Evolutionary conservation across 2,113 vertebrate species (phyloP).

Genomic region (Leuciscus idus): DNA sequence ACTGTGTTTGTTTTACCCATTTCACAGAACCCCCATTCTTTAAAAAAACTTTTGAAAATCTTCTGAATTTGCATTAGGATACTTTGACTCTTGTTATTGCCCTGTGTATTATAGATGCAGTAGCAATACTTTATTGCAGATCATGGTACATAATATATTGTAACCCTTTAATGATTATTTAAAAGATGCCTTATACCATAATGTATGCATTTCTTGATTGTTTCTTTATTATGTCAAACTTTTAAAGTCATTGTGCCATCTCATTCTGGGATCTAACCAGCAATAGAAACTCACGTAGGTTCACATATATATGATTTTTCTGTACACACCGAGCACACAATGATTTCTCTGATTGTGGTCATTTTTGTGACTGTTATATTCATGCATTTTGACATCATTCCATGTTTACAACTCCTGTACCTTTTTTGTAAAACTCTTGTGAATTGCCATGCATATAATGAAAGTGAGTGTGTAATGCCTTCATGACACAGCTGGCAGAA

Average conservation of each 20-base stretch:
- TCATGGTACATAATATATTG: constrained; percentile 53
- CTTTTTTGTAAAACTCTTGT: constrained; percentile 12
- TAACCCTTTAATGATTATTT: constrained; percentile 59
- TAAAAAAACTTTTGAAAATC: not conserved
- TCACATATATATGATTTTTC: constrained; percentile 34
- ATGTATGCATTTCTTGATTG: constrained; percentile 47
- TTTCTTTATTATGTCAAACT: constrained; percentile 39
- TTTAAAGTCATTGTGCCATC: constrained; percentile 61
- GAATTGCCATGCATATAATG: constrained; percentile 39
- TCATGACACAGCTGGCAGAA: constrained; percentile 18
- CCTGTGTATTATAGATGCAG: constrained; percentile 21
- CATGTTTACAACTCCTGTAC: constrained; percentile 59
- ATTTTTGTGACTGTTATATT: constrained; percentile 62
- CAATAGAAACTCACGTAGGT: constrained; percentile 37
- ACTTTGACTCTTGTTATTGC: constrained; percentile 8
- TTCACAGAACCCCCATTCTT: not conserved
- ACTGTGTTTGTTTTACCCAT: not conserved
- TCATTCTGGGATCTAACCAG: constrained; percentile 46
- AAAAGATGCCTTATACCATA: constrained; percentile 53
- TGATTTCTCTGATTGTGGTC: constrained; percentile 46
- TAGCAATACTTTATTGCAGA: constrained; percentile 48
- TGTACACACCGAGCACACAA: constrained; percentile 2
- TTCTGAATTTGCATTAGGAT: not conserved
- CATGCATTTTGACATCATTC: constrained; percentile 59
- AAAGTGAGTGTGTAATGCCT: constrained; percentile 20